These are phyloP conservation scores for Phallusia fumigata DNA, from an alignment of 23 tunicate genomes.

Conservation along the genomic window DNA sequence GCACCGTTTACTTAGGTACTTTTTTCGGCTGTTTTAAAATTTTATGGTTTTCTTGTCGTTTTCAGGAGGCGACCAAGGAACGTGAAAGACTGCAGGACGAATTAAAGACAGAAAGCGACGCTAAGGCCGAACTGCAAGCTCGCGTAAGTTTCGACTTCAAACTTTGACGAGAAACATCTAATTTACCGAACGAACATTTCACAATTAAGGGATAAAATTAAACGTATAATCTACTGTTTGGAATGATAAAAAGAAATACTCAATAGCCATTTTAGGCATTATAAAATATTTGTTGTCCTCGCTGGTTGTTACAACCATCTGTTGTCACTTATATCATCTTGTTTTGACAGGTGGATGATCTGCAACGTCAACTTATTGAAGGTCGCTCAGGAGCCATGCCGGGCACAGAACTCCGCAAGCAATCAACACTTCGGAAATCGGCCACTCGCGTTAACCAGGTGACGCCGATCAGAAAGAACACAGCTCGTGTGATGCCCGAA, in stretches of 20 bases:
- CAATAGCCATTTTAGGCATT: no score
- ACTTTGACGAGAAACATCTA: no score
- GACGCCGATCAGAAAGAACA: slow-evolving; percentile 72
- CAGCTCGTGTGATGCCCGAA: slow-evolving; percentile 89
- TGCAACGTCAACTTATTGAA: slow-evolving; percentile 60
- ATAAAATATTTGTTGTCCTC: no score
- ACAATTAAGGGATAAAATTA: no score
- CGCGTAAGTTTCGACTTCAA: slow-evolving; percentile 24
- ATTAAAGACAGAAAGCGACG: slow-evolving; percentile 48
- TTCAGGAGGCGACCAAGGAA: slow-evolving; percentile 38
- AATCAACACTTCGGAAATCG: slow-evolving; percentile 53
- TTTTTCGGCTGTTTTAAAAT: no score
- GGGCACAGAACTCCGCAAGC: slow-evolving; percentile 57
- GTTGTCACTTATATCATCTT: background rate
- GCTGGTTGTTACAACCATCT: no score
- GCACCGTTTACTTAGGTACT: no score
- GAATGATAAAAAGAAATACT: no score
- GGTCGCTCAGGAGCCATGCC: slow-evolving; percentile 27
- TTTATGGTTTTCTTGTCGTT: background rate
- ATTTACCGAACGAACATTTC: no score
- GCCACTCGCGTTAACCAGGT: slow-evolving; percentile 83
- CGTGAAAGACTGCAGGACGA: slow-evolving; percentile 52
- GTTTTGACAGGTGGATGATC: slow-evolving; percentile 50
- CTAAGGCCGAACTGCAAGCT: slow-evolving; percentile 53
- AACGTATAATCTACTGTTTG: no score